Base-by-base conservation (phyloP, 2,113 vertebrate species). In the Xerus inauris region DNA sequence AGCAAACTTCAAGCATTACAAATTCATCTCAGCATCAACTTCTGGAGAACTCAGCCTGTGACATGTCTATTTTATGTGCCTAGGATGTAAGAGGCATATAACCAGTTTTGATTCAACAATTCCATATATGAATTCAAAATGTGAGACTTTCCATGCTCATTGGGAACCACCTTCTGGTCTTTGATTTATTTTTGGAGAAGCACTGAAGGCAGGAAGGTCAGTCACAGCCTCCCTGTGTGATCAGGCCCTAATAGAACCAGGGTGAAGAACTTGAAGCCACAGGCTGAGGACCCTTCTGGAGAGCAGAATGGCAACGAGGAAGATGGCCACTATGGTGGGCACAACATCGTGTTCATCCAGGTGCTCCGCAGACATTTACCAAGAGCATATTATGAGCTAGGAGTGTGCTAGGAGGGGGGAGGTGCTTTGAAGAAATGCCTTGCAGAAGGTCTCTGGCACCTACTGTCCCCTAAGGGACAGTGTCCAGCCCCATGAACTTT, bases 291-390 rank as follows among this genome's bases (percentile, higher is more conserved):
- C 11, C 20, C 32, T 83, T 71, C 51, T 30, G 22, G 82, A 72
- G 42, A 76, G 51, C 28, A 85, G 67, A 59, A 75, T 0, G 5
- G 2, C 19, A 17, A 6, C 0, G 14, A 80, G 45, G 47, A 84
- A 67, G 92, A 67, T 3, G 5, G 85, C 4, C 13, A 4, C 11
- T 49, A 3, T 45, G 51, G 17, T 91, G 28, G 30, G 81, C 8
- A 6, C 20, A 1, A 5, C 12, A 4, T 72, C 14, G 0, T 42
- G 38, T 71, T 79, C 14, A 40, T 8, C 35, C 28, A n/a, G 62
- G 3, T 19, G 19, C 16, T 85, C 35, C 16, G 0, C 3, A 26
- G 83, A 87, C 69, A 49, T 22, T 45, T 26, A 45, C 1, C 7
- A 54, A 91, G 57, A 8, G 14, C 24, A 16, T 6, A 26, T 10